Base-by-base conservation (phyloP, 2,113 vertebrate genomes). In the Sminthopsis crassicaudata region DNA sequence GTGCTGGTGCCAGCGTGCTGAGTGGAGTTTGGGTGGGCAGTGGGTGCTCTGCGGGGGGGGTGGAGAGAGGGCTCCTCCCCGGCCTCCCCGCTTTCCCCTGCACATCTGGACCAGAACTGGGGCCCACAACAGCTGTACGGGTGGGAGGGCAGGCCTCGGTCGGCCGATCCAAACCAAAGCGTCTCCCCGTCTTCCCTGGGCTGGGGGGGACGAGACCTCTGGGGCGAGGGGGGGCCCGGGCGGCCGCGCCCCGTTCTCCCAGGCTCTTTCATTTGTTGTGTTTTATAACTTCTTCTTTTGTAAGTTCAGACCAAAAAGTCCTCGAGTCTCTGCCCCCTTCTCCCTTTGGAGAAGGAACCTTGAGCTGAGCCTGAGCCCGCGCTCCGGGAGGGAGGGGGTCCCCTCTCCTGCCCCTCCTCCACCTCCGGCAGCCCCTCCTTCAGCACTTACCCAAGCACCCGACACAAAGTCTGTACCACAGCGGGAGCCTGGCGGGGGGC, bases 271-370 rank as follows among this genome's bases (percentile, higher is more conserved):
- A 84, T 97, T 95, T 98, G 98, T 98, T 98, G 98, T 98, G 93
- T 98, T 97, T 97, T 97, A 36, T 67, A 67, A 60, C 97, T 96
- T 97, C 97, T 0, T 88, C 96, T 96, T 97, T 98, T 98, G 99
- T 98, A 98, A 98, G 98, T 99, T 99, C 98, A 96, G 99, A 99
- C 99, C 99, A 99, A 99, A 99, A 99, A 99, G 97, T 94, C 94
- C 30, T 14, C 1, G 95, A 94, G 92, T 95, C 90, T 89, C 11
- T 24, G 90, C 48, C 55, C 12, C 92, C n/a, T 57, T 53, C 48
- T 76, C 53, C 42, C 48, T 91, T 57, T 54, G 48, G 96, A 91
- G 54, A 94, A 93, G 95, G 91, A 96, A 46, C 94, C 91, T 95
- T 93, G 91, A 94, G 92, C 94, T 96, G 91, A 93, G 94, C 89